Evolutionary conservation across 2,888 invertebrate species (phyloP).

Genomic region (Anagyrus pseudococci): DNA sequence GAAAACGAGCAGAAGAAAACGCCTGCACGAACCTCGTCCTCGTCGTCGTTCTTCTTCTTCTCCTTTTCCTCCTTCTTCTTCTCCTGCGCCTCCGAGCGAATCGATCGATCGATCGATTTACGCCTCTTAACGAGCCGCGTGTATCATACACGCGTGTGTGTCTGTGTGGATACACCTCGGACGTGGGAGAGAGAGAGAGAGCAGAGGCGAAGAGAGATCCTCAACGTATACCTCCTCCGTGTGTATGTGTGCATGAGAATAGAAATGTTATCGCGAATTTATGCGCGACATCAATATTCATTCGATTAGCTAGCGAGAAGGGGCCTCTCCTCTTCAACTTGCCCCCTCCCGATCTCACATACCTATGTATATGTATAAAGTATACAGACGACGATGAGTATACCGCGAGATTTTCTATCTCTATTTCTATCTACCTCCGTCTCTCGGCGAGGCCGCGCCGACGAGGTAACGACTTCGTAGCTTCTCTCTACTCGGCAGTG

Average conservation of each 20-base stretch:
- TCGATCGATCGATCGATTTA: slow-evolving; percentile 39
- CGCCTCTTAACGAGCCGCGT: slow-evolving; percentile 27
- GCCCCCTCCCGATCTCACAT: too few species aligned
- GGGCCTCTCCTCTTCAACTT: too few species aligned
- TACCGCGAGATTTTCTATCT: slow-evolving; percentile 5
- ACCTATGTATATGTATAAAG: not conserved
- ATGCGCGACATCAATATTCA: slow-evolving; percentile 36
- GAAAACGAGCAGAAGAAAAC: too few species aligned
- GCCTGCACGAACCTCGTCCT: too few species aligned
- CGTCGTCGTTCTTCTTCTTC: not conserved
- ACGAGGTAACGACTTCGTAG: slow-evolving; percentile 23
- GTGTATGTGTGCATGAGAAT: slow-evolving; percentile 20
- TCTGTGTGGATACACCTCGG: too few species aligned
- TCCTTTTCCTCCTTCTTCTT: slow-evolving; percentile 9
- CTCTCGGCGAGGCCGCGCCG: not conserved
- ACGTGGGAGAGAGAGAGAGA: not conserved
- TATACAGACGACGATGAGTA: not conserved
- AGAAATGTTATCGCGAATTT: slow-evolving; percentile 40
- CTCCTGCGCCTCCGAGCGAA: not conserved
- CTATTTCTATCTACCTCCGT: slow-evolving; percentile 4
- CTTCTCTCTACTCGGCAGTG: too few species aligned
- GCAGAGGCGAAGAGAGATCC: too few species aligned
- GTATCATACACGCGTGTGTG: slow-evolving; percentile 3
- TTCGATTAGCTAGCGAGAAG: slow-evolving; percentile 29
- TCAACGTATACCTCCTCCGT: too few species aligned